Conservation (phyloP, 2,888 invertebrate genomes). For the Hesperia comma region DNA sequence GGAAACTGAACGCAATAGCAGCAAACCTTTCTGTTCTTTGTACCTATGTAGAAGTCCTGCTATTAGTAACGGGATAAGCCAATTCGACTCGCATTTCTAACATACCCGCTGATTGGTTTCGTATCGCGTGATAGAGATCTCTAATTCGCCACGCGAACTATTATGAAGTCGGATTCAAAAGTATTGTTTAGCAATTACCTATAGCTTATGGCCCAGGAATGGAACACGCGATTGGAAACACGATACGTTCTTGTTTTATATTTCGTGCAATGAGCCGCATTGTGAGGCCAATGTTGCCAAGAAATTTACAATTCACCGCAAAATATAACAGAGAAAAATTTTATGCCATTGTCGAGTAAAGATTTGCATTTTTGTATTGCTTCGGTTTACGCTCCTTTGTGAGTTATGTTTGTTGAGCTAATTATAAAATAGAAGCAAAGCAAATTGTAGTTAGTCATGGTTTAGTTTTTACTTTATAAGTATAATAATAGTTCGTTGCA, state of each 20-base stretch:
- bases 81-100: conserved; percentile 32
- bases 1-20: conserved; percentile 8
- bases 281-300: conserved; percentile 11
- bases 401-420: too few relatives aligned
- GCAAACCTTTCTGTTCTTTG: conserved; percentile 14
- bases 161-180: conserved; percentile 32
- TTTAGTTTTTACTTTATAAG: too few relatives aligned
- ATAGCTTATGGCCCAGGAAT: conserved; percentile 24
- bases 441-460: too few relatives aligned
- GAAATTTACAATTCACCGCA: conserved; percentile 24
- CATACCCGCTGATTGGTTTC: conserved; percentile 32
- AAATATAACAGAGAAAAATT: conserved; percentile 9
- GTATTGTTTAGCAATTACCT: conserved; percentile 35
- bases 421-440: too few relatives aligned
- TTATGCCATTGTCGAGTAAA: conserved; percentile 7
- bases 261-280: conserved; percentile 18
- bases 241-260: conserved; percentile 26
- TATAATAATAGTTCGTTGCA: too few relatives aligned
- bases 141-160: conserved; percentile 28
- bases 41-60: conserved; percentile 22
- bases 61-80: conserved; percentile 28
- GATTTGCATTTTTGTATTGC: conserved; percentile 1
- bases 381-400: background rate
- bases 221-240: conserved; percentile 26
- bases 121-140: conserved; percentile 34